phyloP scores from a whole-genome alignment of 2,888 invertebrate genomes.

The Drosophila melanosoma region DNA sequence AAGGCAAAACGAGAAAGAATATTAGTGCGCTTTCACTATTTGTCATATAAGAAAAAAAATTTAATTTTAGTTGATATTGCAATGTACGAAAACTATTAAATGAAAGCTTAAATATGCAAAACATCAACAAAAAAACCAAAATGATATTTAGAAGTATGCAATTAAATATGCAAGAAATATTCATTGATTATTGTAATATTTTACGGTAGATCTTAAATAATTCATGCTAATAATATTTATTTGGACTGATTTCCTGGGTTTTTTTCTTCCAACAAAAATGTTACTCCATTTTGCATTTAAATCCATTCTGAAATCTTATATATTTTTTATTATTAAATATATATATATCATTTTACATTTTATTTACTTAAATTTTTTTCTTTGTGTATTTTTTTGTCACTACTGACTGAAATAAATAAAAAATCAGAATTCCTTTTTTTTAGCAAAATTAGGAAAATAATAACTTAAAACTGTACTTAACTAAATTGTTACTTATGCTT shows the following conservation, averaged over 20 bases:
- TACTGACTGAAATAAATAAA: too few species aligned
- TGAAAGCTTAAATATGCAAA: neutral
- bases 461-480: neutral
- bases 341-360: too few species aligned
- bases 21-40: neutral
- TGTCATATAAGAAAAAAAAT: neutral
- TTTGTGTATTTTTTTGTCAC: too few species aligned
- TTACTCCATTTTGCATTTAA: too few species aligned
- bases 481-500: neutral
- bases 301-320: too few species aligned
- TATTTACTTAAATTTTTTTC: too few species aligned
- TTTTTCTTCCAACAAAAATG: too few species aligned
- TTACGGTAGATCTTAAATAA: too few species aligned
- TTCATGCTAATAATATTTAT: too few species aligned
- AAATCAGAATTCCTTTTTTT: neutral
- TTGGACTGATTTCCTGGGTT: too few species aligned
- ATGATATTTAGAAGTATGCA: neutral
- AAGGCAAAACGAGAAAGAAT: neutral
- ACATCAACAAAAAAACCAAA: neutral
- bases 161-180: neutral
- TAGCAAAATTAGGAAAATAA: neutral
- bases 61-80: neutral
- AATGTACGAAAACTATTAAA: neutral
- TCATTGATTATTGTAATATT: neutral
- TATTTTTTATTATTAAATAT: too few species aligned